Conservation (phyloP, 2,113 vertebrate genomes). For the Rhea americana region DNA sequence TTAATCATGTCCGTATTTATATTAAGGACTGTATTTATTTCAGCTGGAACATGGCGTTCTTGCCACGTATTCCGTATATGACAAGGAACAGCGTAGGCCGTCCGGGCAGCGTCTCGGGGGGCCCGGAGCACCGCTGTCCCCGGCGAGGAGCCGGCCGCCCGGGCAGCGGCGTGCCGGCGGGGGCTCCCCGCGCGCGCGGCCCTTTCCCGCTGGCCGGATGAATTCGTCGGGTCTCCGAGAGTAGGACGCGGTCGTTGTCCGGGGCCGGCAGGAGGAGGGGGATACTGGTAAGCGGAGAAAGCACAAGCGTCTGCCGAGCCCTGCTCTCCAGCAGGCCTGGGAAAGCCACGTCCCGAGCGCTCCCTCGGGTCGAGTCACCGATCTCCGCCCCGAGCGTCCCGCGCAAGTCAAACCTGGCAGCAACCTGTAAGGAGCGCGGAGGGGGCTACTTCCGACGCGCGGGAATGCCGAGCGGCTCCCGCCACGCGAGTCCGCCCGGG, state of each 20-base stretch:
- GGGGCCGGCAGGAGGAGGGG: neutral
- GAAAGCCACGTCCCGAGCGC: neutral
- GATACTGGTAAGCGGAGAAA: neutral
- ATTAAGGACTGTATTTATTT: neutral
- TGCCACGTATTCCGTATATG: neutral
- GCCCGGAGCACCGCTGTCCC: too few species aligned
- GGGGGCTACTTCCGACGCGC: neutral
- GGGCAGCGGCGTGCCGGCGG: too few species aligned
- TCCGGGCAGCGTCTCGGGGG: neutral
- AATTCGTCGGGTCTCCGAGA: neutral
- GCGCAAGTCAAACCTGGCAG: neutral
- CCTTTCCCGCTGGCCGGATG: too few species aligned
- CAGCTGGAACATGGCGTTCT: neutral
- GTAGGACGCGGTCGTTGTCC: neutral
- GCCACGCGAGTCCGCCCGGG: neutral
- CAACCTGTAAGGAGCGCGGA: neutral
- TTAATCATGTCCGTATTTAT: neutral
- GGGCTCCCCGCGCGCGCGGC: too few species aligned
- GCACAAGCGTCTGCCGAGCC: fast-evolving
- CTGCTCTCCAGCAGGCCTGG: neutral
- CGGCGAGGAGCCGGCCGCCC: too few species aligned
- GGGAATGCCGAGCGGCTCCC: too few species aligned
- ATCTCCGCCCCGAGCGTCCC: neutral
- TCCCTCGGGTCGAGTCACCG: neutral
- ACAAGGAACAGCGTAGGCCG: neutral